Percentiles rank a stretch among this genome's conserved stretches.
phyloP scores from a whole-genome alignment of 2,797 vertebrate genomes.

The Amniataba percoides region DNA sequence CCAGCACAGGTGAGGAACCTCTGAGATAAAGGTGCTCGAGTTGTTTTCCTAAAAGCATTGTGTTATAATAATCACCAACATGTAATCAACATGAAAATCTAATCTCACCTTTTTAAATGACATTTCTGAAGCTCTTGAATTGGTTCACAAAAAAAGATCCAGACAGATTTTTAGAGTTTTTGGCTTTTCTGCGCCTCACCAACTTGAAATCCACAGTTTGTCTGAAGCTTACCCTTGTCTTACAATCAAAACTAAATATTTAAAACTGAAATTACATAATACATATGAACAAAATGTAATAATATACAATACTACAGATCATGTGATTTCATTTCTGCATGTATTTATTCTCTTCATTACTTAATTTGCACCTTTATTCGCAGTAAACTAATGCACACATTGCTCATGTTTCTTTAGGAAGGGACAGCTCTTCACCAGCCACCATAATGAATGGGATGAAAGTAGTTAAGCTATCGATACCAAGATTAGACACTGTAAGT shows the following conservation, averaged over 20 bases:
- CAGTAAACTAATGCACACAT: slow-evolving; percentile 1
- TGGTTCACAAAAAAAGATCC: not conserved
- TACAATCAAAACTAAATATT: not conserved
- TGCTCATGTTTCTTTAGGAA: slow-evolving; percentile 37
- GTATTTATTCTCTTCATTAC: not conserved
- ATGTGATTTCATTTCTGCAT: not conserved
- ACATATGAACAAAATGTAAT: too few relatives aligned
- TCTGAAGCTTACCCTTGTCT: not conserved
- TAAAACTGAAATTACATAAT: not conserved
- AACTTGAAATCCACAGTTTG: not conserved
- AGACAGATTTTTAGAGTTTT: not conserved
- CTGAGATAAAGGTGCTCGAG: not conserved
- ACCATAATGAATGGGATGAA: slow-evolving; percentile 67
- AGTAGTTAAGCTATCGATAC: slow-evolving; percentile 43
- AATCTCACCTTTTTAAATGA: not conserved
- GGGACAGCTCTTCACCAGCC: slow-evolving; percentile 51
- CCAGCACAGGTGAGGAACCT: slow-evolving; percentile 48
- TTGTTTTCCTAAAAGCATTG: not conserved
- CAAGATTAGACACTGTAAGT: slow-evolving; percentile 58
- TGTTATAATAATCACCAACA: not conserved
- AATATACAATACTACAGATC: too few relatives aligned
- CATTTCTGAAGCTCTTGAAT: not conserved
- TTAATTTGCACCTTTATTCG: not conserved
- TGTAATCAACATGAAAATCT: not conserved
- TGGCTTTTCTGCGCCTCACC: not conserved